Conservation (phyloP, 1,140 invertebrate species). For the Musca vetustissima region DNA sequence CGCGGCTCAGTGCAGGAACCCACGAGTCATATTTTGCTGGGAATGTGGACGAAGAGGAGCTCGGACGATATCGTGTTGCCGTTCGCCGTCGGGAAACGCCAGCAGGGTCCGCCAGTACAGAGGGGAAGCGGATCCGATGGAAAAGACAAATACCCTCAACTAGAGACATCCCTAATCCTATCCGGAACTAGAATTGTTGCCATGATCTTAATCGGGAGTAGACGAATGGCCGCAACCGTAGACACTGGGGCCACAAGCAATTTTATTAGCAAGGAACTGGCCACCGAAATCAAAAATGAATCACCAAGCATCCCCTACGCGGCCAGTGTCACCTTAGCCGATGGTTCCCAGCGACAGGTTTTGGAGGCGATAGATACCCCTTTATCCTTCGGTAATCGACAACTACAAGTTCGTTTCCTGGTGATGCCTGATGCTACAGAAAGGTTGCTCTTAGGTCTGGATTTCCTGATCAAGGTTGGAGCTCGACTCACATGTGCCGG, state of each 20-base stretch:
- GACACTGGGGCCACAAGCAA: conserved; percentile 3
- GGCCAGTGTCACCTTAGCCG: not conserved
- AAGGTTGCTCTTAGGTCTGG: not conserved
- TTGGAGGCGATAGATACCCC: no score
- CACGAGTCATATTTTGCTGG: not conserved
- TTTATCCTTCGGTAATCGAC: not conserved
- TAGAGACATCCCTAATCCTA: not conserved
- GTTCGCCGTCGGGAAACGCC: not conserved
- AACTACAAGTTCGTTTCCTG: not conserved
- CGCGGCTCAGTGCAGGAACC: not conserved
- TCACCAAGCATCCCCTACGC: not conserved
- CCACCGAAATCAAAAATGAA: not conserved
- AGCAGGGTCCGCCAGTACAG: no score
- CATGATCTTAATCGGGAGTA: not conserved
- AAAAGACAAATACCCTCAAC: no score
- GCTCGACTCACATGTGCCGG: not conserved
- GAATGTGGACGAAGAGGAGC: not conserved
- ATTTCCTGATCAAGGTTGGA: not conserved
- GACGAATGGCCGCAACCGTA: not conserved
- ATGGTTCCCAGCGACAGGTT: not conserved
- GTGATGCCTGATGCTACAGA: not conserved
- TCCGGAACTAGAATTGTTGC: not conserved
- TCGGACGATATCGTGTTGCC: not conserved
- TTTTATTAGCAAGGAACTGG: not conserved
- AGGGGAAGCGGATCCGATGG: not conserved